These are phyloP conservation scores for Pristionchus fissidentatus DNA, from an alignment of 2,888 invertebrate genomes.

Conservation along the genomic window DNA sequence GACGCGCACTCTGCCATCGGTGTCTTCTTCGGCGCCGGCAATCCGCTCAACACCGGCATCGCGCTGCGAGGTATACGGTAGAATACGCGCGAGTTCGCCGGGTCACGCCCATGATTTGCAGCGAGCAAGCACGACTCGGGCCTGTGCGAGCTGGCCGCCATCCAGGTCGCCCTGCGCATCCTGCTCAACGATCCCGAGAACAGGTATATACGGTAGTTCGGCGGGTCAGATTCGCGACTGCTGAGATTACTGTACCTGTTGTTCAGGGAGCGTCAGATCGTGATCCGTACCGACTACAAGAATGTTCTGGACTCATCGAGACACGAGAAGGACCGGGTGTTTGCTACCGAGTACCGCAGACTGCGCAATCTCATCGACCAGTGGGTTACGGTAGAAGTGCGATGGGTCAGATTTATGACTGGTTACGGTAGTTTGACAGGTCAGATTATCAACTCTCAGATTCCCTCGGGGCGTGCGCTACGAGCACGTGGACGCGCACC, in stretches of 20 bases:
- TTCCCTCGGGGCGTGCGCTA: conserved; percentile 39
- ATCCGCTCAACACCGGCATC: conserved; percentile 14
- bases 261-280: conserved; percentile 17
- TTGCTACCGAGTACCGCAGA: neutral
- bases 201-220: conserved; percentile 4
- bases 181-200: conserved; percentile 7
- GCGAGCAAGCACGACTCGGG: conserved; percentile 19
- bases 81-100: no score
- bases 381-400: conserved; percentile 11
- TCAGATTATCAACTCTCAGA: neutral
- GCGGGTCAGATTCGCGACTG: neutral
- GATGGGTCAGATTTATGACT: neutral
- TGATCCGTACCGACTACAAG: conserved; percentile 41
- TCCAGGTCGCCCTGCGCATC: neutral
- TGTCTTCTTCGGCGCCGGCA: conserved; percentile 28
- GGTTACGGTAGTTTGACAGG: neutral
- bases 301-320: conserved; percentile 19
- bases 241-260: neutral
- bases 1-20: conserved; percentile 23
- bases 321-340: neutral
- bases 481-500: conserved; percentile 37
- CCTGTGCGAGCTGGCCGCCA: conserved; percentile 22
- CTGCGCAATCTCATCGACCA: conserved; percentile 23
- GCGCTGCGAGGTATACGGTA: neutral
- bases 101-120: no score